A percentile compares a stretch with the other conserved stretches of the same genome.
Conservation (phyloP, 1,140 invertebrate species). For the Branchinecta lynchi region DNA sequence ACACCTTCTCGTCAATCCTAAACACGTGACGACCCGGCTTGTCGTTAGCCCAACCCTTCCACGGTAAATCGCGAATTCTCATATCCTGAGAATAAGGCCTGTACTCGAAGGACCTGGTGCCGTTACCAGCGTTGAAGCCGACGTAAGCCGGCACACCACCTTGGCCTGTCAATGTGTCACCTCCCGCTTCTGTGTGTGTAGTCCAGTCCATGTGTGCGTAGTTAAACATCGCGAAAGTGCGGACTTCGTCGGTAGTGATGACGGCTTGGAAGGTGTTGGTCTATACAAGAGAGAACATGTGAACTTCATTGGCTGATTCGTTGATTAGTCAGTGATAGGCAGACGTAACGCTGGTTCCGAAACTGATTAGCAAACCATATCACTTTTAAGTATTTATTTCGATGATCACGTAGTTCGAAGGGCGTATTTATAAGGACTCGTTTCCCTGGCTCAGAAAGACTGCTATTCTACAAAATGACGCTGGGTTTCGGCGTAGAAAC, state of each 20-base stretch:
- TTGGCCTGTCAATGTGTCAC: slow-evolving; percentile 67
- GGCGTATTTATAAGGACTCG: no score
- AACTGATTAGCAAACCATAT: no score
- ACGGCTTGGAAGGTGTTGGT: slow-evolving; percentile 92
- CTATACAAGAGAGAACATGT: slow-evolving; percentile 32
- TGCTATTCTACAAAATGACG: no score
- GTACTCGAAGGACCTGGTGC: slow-evolving; percentile 74
- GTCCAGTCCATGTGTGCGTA: slow-evolving; percentile 80
- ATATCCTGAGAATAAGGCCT: slow-evolving; percentile 74
- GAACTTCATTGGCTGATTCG: no score
- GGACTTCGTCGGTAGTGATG: slow-evolving; percentile 79
- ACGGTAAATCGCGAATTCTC: slow-evolving; percentile 60
- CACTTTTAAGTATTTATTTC: no score
- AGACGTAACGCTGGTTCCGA: no score
- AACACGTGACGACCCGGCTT: slow-evolving; percentile 82
- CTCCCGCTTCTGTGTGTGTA: slow-evolving; percentile 73
- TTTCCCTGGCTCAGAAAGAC: no score
- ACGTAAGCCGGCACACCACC: slow-evolving; percentile 75
- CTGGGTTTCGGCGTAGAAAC: no score
- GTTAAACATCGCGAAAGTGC: slow-evolving; percentile 86
- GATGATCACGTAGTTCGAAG: no score
- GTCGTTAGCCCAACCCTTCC: slow-evolving; percentile 68
- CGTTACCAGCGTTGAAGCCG: slow-evolving; percentile 90
- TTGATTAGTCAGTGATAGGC: no score
- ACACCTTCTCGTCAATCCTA: slow-evolving; percentile 83